Evolutionary conservation across 2,888 invertebrate species (phyloP), one percentile per base, ranked within the genome.

Genomic region (Sarcophaga rosellei): DNA sequence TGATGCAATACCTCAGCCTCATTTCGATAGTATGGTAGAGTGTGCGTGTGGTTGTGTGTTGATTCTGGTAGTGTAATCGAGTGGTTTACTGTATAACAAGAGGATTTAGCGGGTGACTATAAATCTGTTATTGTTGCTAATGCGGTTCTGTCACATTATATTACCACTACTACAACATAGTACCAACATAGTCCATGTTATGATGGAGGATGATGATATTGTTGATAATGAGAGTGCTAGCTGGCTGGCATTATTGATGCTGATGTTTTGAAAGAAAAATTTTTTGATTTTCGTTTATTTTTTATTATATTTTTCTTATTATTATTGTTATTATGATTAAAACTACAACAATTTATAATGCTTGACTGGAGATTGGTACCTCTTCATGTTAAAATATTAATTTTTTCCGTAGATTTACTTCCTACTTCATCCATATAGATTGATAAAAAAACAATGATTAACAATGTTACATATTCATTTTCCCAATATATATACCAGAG

Each of bases 311-410:
- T 53, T 53, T 68, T 47, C n/a, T 45, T 59, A 45, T 68, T 73
- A 12, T 78, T 70, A 61, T 62, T 66, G 45, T 75, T 85, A 74
- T 70, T 81, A 66, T 73, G 75, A 82, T 79, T 72, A 79, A 75
- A 79, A 76, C 63, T 75, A 78, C 61, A 25, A 75, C 70, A 75
- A 73, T 75, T 81, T 81, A 79, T 78, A 81, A 75, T 70, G 66
- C 53, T 75, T 72, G 85, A 85, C 75, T 79, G 75, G 65, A 75
- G 78, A 85, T 85, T 85, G 75, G 75, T 61, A 70, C 75, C 74
- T 81, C 74, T 65, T 85, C 65, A 78, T 81, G 65, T 74, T 69
- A 70, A 78, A 78, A 78, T 65, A 63, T 57, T 65, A 81, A 65
- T 85, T 81, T 77, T 84, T 81, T 75, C 68, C 63, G 47, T 20